Evolutionary conservation across 2,797 vertebrate genomes (phyloP), one percentile per base, ranked within the genome.

Genomic region (Otus scops): DNA sequence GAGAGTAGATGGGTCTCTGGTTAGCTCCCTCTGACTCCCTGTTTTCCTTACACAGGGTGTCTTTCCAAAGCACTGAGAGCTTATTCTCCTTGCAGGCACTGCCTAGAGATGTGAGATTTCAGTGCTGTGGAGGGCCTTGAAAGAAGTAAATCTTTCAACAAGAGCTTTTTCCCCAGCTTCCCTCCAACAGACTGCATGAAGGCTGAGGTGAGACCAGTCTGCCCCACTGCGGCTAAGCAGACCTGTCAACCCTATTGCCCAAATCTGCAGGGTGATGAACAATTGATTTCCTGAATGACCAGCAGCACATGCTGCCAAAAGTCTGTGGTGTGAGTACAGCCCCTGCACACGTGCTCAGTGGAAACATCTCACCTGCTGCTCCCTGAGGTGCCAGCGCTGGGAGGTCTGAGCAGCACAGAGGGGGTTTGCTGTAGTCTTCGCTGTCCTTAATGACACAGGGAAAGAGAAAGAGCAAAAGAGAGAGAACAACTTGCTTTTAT

Each of bases 271-370:
- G 5, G 19, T 28, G 43, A 43, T 26, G 57, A 60, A 13, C 57
- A 2, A 0, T 5, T 10, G 10, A 30, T 76, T 38, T 71, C 41
- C 1, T 1, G 12, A 67, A 10, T 22, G 69, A 23, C 70, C 53
- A 70, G 43, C 71, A 75, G 56, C 68, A 68, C 1, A 0, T 2
- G 43, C 51, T 69, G 57, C 27, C 53, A 20, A 24, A 4, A 1
- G 45, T 11, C 2, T 1, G 41, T 22, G 28, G 17, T 13, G 36
- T 30, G 10, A 0, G 0, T 3, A 2, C 13, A 50, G 50, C 22
- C 59, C 43, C 22, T 0, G 3, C 9, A 22, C 45, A 9, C 1
- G 1, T 6, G 10, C 27, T 43, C 0, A 0, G 10, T 5, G 24
- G 23, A 57, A 76, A 17, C 16, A 6, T 71, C 36, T 7, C 0